Conservation (phyloP, 2,113 vertebrate genomes). For the Phaethon lepturus region DNA sequence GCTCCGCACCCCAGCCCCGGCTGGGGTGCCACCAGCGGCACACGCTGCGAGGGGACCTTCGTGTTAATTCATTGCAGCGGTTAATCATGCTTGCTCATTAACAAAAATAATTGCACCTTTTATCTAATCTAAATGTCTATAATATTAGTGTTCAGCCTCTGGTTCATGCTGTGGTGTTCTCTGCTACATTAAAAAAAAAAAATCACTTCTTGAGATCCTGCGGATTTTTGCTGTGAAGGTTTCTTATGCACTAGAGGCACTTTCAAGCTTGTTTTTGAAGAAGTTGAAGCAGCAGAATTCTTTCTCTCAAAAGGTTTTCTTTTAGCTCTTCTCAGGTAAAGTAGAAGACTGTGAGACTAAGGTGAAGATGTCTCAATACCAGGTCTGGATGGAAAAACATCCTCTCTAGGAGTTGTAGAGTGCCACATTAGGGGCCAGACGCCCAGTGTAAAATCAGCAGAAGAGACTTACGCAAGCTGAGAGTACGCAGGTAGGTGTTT, state of each 20-base stretch:
- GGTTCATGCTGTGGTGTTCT: constrained; percentile 3
- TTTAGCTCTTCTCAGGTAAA: background rate
- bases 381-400: background rate
- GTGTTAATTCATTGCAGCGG: background rate
- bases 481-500: background rate
- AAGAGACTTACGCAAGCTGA: background rate
- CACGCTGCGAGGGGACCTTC: background rate
- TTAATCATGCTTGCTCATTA: background rate
- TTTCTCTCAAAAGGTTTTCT: constrained; percentile 20
- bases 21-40: background rate
- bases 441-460: background rate
- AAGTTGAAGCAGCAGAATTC: background rate
- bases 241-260: background rate
- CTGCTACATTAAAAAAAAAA: background rate
- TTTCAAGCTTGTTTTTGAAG: constrained; percentile 28
- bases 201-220: background rate
- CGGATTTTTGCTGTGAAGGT: background rate
- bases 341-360: background rate
- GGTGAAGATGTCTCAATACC: background rate
- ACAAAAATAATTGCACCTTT: background rate
- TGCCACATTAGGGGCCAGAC: background rate
- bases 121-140: constrained; percentile 31
- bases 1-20: background rate
- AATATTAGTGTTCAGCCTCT: background rate
- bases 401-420: background rate